Base-by-base conservation (phyloP, 2,113 vertebrate species). In the Notarius quadriscutis region DNA sequence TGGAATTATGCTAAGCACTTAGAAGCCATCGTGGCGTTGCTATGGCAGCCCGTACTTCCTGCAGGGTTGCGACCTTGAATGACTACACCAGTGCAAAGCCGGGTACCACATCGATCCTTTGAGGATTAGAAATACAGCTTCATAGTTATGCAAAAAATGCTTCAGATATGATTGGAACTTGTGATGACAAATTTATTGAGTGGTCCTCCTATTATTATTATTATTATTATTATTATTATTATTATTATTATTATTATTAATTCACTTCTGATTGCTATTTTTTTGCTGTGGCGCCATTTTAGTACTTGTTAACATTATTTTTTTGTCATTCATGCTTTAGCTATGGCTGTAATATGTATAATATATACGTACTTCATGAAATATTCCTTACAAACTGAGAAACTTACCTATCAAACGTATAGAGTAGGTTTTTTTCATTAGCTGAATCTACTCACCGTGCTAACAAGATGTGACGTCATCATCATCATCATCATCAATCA, bases 1-100 rank as follows among this genome's bases (percentile, higher is more conserved):
- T 95, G 95, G 96, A 98, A 98, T 98, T 97, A 97, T 96, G 95
- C 96, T 98, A 97, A 97, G 95, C 97, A 96, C 95, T 96, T 93
- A 96, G 97, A 97, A 96, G 97, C 97, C 96, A 98, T 99, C 96
- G 98, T 95, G 97, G 96, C 95, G 98, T 99, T 98, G 96, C 97
- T 96, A 97, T 98, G 97, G 97, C 95, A 99, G 97, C 97, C 95
- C 93, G 96, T 97, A 98, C 97, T 98, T 99, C 97, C 97, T 97
- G 96, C 97, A 97, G 96, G 97, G 97, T 98, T 98, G 96, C 94
- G 97, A 98, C 97, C 97, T 96, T 96, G 97, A 97, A 97, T 97
- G 97, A 97, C 96, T 98, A 97, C 97, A 79, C 81, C 82, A 97
- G 96, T 97, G 96, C 96, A 96, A 97, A 97, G 96, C 96, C 96